Base-by-base conservation (phyloP, 2,113 vertebrate genomes). In the Smithornis capensis region DNA sequence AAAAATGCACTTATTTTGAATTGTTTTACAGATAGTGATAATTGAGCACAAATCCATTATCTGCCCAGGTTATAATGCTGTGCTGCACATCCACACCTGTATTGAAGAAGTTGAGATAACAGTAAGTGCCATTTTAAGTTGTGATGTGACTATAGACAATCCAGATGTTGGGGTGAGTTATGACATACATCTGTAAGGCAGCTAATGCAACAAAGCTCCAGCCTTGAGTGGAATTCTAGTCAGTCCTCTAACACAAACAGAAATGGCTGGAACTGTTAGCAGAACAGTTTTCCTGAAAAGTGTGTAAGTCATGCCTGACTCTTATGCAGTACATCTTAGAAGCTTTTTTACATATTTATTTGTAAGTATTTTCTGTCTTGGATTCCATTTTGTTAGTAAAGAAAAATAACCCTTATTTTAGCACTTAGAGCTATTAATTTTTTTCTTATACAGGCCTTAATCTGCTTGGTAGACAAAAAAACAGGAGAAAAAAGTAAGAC, bases 31-130 rank as follows among this genome's bases (percentile, higher is more conserved):
- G 99, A 99, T 99, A 95, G 99, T 99, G 97, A 99, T 99, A 97
- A 99, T 99, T 95, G 99, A 99, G 98, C 99, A 99, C 98, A 99
- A 99, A 97, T 99, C 99, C 94, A 99, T 99, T 98, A 99, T 99
- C 97, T 99, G 99, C 97, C 99, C 99, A 74, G 99, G 99, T 96
- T 99, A 99, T 95, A 99, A 99, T 93, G 99, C 99, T 92, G 99
- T 99, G 94, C 98, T 99, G 95, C 99, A 99, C 97, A 99, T 99
- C 97, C 99, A 99, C 96, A 99, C 99, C 96, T 99, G 99, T 97
- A 99, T 99, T 78, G 99, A 99, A 98, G 99, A 99, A 98, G 99
- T 99, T 53, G 99, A 99, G 97, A 99, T 99, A 97, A 98, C 99
- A 96, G 99, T 99, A 97, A 98, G 99, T 98, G 57, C 68, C 12